phyloP scores from a whole-genome alignment of 2,888 invertebrate species.

The Mesochorus sp. region DNA sequence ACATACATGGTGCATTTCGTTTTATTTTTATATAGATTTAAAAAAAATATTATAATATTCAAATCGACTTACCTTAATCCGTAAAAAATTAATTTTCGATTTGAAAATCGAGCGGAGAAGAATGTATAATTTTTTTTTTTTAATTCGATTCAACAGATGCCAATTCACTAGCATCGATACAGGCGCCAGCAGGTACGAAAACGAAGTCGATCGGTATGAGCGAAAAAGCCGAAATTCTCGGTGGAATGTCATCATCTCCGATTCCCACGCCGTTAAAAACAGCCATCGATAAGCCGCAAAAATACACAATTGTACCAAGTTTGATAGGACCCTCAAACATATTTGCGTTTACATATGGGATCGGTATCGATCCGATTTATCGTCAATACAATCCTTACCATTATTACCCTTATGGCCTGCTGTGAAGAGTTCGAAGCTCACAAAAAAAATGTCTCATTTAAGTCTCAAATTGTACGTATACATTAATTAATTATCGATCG shows the following conservation, averaged over 20 bases:
- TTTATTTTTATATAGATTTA: no score
- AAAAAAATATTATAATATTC: background rate
- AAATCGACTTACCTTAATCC: background rate
- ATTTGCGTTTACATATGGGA: constrained; percentile 28
- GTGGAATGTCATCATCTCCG: background rate
- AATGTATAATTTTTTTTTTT: background rate
- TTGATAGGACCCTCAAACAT: constrained; percentile 8
- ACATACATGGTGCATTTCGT: no score
- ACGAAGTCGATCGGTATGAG: background rate
- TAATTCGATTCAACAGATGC: constrained; percentile 6
- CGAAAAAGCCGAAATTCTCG: background rate
- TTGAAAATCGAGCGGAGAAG: background rate
- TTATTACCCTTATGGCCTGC: constrained; percentile 40
- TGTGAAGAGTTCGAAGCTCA: constrained; percentile 12
- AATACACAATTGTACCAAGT: background rate
- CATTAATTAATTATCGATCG: constrained; percentile 10
- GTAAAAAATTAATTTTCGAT: no score
- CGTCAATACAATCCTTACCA: constrained; percentile 54
- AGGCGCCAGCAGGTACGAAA: constrained; percentile 41
- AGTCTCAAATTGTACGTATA: background rate
- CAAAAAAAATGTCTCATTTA: background rate
- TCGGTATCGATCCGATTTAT: constrained; percentile 52
- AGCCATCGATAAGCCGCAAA: background rate
- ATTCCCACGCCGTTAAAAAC: background rate
- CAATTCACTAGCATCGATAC: background rate